A percentile compares a stretch with the other conserved stretches of the same genome.
These are phyloP conservation scores for Dexiosoma caninum DNA, from an alignment of 2,888 invertebrate genomes.

Conservation along the genomic window DNA sequence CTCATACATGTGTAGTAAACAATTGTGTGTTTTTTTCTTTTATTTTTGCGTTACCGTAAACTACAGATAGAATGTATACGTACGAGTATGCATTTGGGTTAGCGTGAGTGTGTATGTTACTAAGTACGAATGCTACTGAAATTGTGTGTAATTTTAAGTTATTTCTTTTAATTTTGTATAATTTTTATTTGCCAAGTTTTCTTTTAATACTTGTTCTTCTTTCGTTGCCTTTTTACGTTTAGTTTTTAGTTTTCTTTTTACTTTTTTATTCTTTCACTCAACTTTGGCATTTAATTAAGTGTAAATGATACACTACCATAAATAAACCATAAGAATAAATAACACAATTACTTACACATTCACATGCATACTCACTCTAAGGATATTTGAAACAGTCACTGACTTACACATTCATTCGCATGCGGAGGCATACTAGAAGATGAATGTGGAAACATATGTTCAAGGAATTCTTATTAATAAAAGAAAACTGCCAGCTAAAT, in stretches of 20 bases:
- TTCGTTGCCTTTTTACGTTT: neutral
- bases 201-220: constrained; percentile 1
- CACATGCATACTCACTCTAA: neutral
- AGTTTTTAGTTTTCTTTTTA: constrained; percentile 17
- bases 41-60: neutral
- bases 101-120: neutral
- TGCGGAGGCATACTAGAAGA: neutral
- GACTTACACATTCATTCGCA: neutral
- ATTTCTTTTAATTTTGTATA: constrained; percentile 57
- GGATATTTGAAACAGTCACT: neutral
- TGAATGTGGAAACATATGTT: constrained; percentile 40
- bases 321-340: constrained; percentile 60
- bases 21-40: neutral
- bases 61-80: no score
- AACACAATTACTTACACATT: constrained; percentile 34
- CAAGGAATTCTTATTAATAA: constrained; percentile 4
- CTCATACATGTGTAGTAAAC: neutral
- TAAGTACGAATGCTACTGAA: constrained; percentile 11
- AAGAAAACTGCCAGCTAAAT: constrained; percentile 22
- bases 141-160: constrained; percentile 57
- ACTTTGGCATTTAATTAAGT: constrained; percentile 64
- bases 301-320: constrained; percentile 63
- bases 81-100: neutral
- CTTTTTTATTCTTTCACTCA: constrained; percentile 34
- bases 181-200: constrained; percentile 10